These are phyloP conservation scores for Pseudorhiza aurosa DNA, from an alignment of 30 jellyfish, hydroid and myxozoan genomes.

Conservation along the genomic window DNA sequence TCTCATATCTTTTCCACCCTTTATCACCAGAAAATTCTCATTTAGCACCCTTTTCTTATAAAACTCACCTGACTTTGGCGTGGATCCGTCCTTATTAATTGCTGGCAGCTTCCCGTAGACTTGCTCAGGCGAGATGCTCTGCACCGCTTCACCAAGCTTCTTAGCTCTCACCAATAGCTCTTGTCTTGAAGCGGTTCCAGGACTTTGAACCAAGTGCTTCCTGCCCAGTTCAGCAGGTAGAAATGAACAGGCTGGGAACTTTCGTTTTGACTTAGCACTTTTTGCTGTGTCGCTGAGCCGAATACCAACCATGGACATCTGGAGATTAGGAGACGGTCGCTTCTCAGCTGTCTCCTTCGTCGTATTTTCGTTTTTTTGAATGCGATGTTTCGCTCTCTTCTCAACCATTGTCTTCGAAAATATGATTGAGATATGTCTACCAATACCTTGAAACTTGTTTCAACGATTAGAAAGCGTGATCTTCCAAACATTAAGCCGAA, in stretches of 20 bases:
- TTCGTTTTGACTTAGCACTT: background rate
- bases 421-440: too few relatives aligned
- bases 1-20: background rate
- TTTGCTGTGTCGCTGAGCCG: background rate
- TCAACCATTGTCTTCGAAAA: background rate
- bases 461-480: too few relatives aligned
- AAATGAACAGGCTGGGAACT: background rate
- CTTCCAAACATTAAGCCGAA: too few relatives aligned
- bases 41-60: background rate
- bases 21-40: background rate
- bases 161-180: background rate
- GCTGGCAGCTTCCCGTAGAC: slow-evolving; percentile 23
- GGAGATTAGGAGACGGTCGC: slow-evolving; percentile 1
- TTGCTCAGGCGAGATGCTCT: slow-evolving; percentile 11
- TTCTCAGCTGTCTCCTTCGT: slow-evolving; percentile 9
- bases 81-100: background rate
- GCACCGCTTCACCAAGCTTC: slow-evolving; percentile 2
- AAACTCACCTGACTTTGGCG: background rate
- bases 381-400: background rate
- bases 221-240: slow-evolving; percentile 43
- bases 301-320: slow-evolving; percentile 45
- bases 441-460: too few relatives aligned
- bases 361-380: background rate
- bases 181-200: slow-evolving; percentile 20
- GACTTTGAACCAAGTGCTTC: slow-evolving; percentile 24